Evolutionary conservation across 1,140 invertebrate species (phyloP).

Genomic region (Episyrphus balteatus): DNA sequence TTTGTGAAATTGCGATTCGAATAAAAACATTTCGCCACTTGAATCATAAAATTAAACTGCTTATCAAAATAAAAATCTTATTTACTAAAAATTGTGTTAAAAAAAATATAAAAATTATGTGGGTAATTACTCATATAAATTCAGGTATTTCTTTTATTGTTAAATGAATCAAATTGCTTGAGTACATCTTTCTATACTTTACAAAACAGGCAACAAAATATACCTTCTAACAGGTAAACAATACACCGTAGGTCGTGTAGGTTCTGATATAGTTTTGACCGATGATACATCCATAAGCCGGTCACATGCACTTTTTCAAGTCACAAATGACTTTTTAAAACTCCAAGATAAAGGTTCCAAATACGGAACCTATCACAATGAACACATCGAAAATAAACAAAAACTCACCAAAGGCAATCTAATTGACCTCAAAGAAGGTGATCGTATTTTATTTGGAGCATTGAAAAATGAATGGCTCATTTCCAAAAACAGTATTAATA

Average conservation of each 20-base stretch:
- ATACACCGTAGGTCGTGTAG: conserved; percentile 22
- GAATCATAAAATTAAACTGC: too few species aligned
- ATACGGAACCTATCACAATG: conserved; percentile 44
- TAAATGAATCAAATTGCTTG: conserved; percentile 1
- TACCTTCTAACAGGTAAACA: conserved; percentile 14
- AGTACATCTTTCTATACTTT: neutral
- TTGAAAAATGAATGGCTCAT: conserved; percentile 40
- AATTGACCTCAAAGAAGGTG: conserved; percentile 31
- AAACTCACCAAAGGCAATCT: conserved; percentile 18
- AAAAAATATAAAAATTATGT: too few species aligned
- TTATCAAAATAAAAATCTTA: too few species aligned
- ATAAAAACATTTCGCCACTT: too few species aligned
- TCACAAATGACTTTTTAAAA: conserved; percentile 14
- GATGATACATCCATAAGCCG: conserved; percentile 45
- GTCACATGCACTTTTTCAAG: conserved; percentile 39
- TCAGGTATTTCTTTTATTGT: too few species aligned
- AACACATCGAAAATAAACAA: conserved; percentile 22
- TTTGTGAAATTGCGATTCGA: too few species aligned
- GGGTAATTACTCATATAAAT: conserved; percentile 14
- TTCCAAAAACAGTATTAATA: conserved; percentile 28
- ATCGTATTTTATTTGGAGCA: conserved; percentile 43
- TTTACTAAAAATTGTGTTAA: too few species aligned
- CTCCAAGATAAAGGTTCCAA: conserved; percentile 41
- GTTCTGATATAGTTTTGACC: conserved; percentile 35
- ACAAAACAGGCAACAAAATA: conserved; percentile 14